Percentiles rank a stretch among this genome's conserved stretches.
phyloP scores from a whole-genome alignment of 2,888 invertebrate species.

The Ichneumoninae sp. region DNA sequence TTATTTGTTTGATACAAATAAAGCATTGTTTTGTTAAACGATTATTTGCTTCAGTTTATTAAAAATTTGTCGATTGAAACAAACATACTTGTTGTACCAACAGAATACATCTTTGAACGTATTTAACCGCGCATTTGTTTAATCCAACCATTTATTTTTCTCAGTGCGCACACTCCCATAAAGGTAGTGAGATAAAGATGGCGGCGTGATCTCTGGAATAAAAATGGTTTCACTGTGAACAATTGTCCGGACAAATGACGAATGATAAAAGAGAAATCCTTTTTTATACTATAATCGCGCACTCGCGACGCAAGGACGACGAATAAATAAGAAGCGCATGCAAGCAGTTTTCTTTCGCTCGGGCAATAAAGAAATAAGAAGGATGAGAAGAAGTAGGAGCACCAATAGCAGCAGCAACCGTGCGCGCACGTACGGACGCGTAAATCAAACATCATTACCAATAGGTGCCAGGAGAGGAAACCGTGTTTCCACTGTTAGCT shows the following conservation, averaged over 20 bases:
- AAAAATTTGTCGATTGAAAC: too few species aligned
- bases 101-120: too few species aligned
- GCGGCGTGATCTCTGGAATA: conserved; percentile 7
- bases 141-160: too few species aligned
- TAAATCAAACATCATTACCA: conserved; percentile 76
- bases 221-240: conserved; percentile 28
- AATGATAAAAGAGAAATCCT: conserved; percentile 44
- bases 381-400: conserved; percentile 14
- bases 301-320: not conserved
- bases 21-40: too few species aligned
- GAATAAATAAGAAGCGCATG: conserved; percentile 10
- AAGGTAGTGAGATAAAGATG: conserved; percentile 15
- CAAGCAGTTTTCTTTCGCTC: not conserved
- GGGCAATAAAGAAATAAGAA: not conserved
- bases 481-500: conserved; percentile 70
- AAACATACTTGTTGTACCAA: too few species aligned
- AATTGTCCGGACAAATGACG: conserved; percentile 52
- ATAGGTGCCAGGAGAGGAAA: conserved; percentile 69
- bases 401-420: not conserved
- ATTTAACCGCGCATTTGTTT: too few species aligned
- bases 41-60: too few species aligned
- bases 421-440: conserved; percentile 68
- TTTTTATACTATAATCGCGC: not conserved
- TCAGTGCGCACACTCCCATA: not conserved
- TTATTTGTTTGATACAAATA: too few species aligned